Percentiles rank a stretch among this genome's conserved stretches.
Evolutionary conservation across 2,113 vertebrate genomes (phyloP).

Genomic region (Anhinga rufa): DNA sequence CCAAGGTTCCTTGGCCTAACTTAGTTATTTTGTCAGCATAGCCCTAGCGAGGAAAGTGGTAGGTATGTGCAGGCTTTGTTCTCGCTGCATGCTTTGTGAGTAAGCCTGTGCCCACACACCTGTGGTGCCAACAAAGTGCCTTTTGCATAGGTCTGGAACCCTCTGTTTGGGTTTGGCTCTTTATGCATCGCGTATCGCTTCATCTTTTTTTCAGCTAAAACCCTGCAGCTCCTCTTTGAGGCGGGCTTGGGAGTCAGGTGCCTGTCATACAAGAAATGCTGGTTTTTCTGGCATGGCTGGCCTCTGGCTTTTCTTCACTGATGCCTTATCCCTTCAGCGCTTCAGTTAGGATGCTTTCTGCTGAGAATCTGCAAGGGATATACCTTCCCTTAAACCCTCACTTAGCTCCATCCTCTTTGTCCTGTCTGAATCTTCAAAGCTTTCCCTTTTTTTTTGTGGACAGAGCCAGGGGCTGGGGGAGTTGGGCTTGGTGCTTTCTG

Average conservation of each 20-base stretch:
- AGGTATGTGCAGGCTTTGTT: background rate
- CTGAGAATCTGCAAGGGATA: background rate
- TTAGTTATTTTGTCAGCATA: background rate
- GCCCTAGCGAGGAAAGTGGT: background rate
- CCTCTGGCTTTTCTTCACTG: background rate
- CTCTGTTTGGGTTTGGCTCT: background rate
- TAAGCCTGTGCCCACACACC: background rate
- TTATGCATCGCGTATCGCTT: background rate
- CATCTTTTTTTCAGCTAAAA: background rate
- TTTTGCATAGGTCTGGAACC: background rate
- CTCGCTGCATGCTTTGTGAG: background rate
- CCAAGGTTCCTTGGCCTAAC: background rate
- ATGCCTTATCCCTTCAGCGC: background rate
- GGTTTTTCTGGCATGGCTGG: background rate
- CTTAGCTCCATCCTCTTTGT: background rate
- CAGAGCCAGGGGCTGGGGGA: rapidly evolving
- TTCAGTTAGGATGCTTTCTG: background rate
- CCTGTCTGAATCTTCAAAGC: background rate
- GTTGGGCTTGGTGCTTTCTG: background rate
- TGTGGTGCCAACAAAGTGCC: background rate
- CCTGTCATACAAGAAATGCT: background rate
- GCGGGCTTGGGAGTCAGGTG: background rate
- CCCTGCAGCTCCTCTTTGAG: background rate
- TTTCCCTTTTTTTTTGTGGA: background rate
- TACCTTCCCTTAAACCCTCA: background rate